A percentile compares a stretch with the other conserved stretches of the same genome.
Evolutionary conservation across 1,140 invertebrate species (phyloP).

Genomic region (Drosophila yakuba): DNA sequence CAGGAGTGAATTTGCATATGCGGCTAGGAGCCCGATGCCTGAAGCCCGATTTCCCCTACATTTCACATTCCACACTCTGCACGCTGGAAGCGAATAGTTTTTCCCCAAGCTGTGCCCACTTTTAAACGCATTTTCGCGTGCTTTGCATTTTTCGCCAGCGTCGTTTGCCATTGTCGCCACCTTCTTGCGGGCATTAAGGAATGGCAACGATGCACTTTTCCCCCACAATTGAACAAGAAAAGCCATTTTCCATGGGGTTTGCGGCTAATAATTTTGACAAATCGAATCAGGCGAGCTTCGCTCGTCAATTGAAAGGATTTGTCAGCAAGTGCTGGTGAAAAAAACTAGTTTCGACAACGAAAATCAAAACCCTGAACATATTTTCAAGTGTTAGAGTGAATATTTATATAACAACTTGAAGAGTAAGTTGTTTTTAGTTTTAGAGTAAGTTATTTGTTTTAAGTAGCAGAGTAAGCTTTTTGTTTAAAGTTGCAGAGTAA

Average conservation of each 20-base stretch:
- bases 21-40: not conserved
- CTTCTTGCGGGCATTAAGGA: slow-evolving; percentile 44
- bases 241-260: slow-evolving; percentile 3
- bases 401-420: too few species aligned
- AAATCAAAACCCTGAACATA: not conserved
- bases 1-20: slow-evolving; percentile 48
- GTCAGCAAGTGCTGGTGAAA: not conserved
- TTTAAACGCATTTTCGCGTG: slow-evolving; percentile 68
- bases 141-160: slow-evolving; percentile 39
- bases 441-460: too few species aligned
- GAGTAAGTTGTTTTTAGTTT: too few species aligned
- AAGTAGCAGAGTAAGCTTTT: too few species aligned
- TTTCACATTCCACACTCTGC: not conserved
- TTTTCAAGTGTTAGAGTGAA: not conserved
- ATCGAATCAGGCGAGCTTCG: not conserved
- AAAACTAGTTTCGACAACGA: not conserved
- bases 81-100: slow-evolving; percentile 14
- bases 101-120: slow-evolving; percentile 37
- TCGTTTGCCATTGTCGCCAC: slow-evolving; percentile 39
- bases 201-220: slow-evolving; percentile 19
- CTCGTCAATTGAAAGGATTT: not conserved
- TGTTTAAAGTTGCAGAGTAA: too few species aligned
- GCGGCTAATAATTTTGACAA: slow-evolving; percentile 4
- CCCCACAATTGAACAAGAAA: slow-evolving; percentile 23
- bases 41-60: not conserved